Conservation (phyloP, 2,113 vertebrate species). For the Collichthys lucidus region DNA sequence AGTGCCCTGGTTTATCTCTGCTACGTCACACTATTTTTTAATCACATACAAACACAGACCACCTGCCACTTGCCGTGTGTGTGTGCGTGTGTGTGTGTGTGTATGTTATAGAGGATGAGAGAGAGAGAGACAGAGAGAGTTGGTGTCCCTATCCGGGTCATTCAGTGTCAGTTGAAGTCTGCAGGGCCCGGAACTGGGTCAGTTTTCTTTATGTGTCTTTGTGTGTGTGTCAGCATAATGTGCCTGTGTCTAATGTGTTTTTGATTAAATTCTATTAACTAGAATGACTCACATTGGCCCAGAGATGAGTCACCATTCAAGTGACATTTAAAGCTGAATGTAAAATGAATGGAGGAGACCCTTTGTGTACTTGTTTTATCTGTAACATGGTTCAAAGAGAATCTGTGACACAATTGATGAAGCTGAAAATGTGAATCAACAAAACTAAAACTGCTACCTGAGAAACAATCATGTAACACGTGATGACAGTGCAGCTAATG, state of each 20-base stretch:
- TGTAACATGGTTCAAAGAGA: not conserved
- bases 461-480: too few relatives aligned
- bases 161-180: slow-evolving; percentile 63
- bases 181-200: slow-evolving; percentile 67
- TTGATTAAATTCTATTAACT: slow-evolving; percentile 31
- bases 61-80: slow-evolving; percentile 40
- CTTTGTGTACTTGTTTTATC: not conserved
- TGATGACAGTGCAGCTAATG: too few relatives aligned
- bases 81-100: not conserved
- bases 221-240: slow-evolving; percentile 30
- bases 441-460: too few relatives aligned
- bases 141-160: slow-evolving; percentile 61
- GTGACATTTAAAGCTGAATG: not conserved
- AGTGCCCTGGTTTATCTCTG: slow-evolving; percentile 54
- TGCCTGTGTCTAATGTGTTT: slow-evolving; percentile 36
- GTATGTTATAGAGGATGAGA: not conserved
- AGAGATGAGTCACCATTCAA: slow-evolving; percentile 9
- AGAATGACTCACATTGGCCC: not conserved
- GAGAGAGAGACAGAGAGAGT: not conserved
- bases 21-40: slow-evolving; percentile 46
- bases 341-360: not conserved
- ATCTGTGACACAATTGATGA: not conserved
- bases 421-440: not conserved
- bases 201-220: slow-evolving; percentile 15
- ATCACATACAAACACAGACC: slow-evolving; percentile 33